Conservation (phyloP, 1,140 invertebrate species). For the Nebria ingens region DNA sequence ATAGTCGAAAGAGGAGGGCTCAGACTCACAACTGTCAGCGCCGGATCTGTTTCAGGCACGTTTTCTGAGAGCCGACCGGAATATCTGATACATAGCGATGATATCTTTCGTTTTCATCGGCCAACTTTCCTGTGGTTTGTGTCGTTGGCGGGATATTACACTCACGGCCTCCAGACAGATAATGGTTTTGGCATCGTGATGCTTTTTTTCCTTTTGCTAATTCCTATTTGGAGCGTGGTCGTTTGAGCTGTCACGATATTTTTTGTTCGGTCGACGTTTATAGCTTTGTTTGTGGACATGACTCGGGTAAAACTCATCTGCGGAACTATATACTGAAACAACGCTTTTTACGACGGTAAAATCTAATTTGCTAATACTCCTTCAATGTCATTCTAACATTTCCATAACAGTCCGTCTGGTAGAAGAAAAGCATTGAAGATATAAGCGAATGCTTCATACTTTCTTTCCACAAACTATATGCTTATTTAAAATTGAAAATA, state of each 20-base stretch:
- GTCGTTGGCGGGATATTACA: no score
- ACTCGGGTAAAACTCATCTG: neutral
- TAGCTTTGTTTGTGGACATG: neutral
- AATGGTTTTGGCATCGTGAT: neutral
- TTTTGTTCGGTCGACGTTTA: neutral
- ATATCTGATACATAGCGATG: neutral
- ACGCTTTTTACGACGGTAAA: no score
- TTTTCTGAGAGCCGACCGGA: neutral
- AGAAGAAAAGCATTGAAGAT: no score
- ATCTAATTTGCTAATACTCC: no score
- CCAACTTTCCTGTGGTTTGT: neutral
- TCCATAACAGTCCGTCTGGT: no score
- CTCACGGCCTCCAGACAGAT: neutral
- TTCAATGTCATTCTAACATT: no score
- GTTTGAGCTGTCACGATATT: neutral
- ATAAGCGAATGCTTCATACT: no score
- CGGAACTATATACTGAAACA: no score
- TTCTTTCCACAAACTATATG: no score
- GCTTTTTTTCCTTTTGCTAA: neutral
- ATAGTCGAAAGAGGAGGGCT: no score
- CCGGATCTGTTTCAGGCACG: neutral
- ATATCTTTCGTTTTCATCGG: neutral
- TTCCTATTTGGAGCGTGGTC: neutral
- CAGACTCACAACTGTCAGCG: neutral
- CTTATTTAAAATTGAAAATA: no score